Percentiles rank a stretch among this genome's conserved stretches.
Evolutionary conservation across 2,113 vertebrate genomes (phyloP).

Genomic region (Bos javanicus): DNA sequence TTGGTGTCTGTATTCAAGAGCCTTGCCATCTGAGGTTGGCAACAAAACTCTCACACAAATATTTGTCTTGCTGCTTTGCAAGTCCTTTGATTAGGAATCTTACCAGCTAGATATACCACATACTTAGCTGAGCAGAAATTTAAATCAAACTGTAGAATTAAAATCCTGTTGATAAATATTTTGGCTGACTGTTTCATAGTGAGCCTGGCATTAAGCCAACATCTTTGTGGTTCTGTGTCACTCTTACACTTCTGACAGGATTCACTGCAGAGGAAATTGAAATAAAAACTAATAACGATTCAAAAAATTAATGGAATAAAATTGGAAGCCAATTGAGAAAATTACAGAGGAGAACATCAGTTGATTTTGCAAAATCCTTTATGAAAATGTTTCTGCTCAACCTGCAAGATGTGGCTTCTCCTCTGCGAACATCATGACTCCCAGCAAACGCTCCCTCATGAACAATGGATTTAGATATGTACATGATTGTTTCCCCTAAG

Average conservation of each 20-base stretch:
- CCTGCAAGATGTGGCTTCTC: neutral
- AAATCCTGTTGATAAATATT: slow-evolving; percentile 75
- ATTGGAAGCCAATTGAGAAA: slow-evolving; percentile 60
- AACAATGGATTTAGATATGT: accelerated
- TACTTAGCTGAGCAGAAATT: slow-evolving; percentile 58
- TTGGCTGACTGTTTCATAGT: slow-evolving; percentile 65
- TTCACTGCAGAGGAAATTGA: slow-evolving; percentile 47
- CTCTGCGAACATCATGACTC: accelerated
- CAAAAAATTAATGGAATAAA: slow-evolving; percentile 55
- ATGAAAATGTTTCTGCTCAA: neutral
- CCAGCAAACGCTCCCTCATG: neutral
- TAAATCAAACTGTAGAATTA: slow-evolving; percentile 65
- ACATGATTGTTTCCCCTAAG: neutral
- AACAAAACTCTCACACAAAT: neutral
- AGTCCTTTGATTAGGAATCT: slow-evolving; percentile 32
- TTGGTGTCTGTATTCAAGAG: neutral
- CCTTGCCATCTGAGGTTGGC: neutral
- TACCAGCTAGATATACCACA: slow-evolving; percentile 23
- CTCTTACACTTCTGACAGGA: slow-evolving; percentile 49
- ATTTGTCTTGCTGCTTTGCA: slow-evolving; percentile 41
- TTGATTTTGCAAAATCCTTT: neutral
- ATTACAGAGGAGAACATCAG: slow-evolving; percentile 55
- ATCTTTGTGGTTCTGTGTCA: slow-evolving; percentile 56
- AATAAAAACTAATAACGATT: slow-evolving; percentile 60
- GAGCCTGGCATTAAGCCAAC: slow-evolving; percentile 56